Base-by-base conservation (phyloP, 2,797 vertebrate species). In the Sardinella longiceps region DNA sequence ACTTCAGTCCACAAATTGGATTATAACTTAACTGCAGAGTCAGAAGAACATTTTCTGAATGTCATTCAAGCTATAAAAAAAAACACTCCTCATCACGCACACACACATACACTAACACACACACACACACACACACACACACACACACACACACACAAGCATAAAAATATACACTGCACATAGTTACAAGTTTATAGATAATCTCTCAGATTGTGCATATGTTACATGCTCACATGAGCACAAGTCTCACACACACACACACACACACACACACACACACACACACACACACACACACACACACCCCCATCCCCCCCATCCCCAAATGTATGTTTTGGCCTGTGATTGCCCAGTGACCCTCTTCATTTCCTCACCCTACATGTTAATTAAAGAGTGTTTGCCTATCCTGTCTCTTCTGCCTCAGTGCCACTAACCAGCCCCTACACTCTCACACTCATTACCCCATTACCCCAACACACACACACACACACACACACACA, bases 261-360 rank as follows among this genome's bases (percentile, higher is more conserved):
- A 33, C 43, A 60, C 56, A 81, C 53, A 48, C 43, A 51, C 30
- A 77, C 33, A 82, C 30, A 20, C 33, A 88, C 82, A 85, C 80
- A 70, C 23, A 63, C 48, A 58, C 84, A 70, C n/a, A 80, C 80
- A 33, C 45, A 60, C 56, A 81, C 48, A 48, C 33, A 51, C 25
- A 77, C 33, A 83, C 81, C 82, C 86, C 80, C 89, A 80, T 85
- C n/a, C 86, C 85, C 86, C 85, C 48, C 80, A 90, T 87, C 84
- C 84, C 84, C 89, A 87, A 88, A 87, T 89, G 87, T 46, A 50
- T 66, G 58, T 85, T 80, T 84, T 87, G 46, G 85, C 87, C 58
- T 88, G 88, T 85, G 85, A 92, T 91, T 88, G 90, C 87, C 85
- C 83, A 84, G 30, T 87, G 83, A 90, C 86, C 84, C 83, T 53